These are phyloP conservation scores for Ganaspis brasiliensis DNA, from an alignment of 2,888 invertebrate species.

Conservation along the genomic window DNA sequence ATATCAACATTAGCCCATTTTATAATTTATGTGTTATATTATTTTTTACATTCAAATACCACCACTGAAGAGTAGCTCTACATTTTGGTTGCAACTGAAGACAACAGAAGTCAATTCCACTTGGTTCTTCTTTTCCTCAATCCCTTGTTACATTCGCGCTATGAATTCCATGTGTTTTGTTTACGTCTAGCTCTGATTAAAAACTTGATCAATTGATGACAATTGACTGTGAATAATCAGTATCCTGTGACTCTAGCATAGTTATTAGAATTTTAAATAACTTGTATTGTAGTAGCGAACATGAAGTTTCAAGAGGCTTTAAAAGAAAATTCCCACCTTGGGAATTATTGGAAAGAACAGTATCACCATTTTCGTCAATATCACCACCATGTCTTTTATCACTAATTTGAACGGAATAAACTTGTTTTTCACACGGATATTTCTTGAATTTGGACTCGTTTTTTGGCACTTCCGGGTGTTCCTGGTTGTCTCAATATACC, in stretches of 20 bases:
- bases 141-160: constrained; percentile 59
- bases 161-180: constrained; percentile 51
- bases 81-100: constrained; percentile 45
- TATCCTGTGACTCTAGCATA: not conserved
- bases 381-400: constrained; percentile 50
- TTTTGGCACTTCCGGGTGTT: constrained; percentile 90
- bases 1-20: constrained; percentile 13
- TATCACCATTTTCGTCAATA: constrained; percentile 42
- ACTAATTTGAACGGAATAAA: constrained; percentile 56
- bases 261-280: constrained; percentile 26
- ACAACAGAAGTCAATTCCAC: constrained; percentile 67
- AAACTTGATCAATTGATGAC: constrained; percentile 46
- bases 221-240: constrained; percentile 14
- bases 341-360: constrained; percentile 1
- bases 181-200: constrained; percentile 47
- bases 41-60: constrained; percentile 49
- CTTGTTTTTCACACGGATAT: constrained; percentile 89
- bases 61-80: not conserved
- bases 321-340: constrained; percentile 43
- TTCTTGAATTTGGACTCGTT: constrained; percentile 95
- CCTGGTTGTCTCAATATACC: constrained; percentile 86
- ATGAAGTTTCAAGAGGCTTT: not conserved
- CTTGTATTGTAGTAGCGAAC: constrained; percentile 2
- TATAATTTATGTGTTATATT: constrained; percentile 37
- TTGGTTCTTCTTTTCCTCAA: constrained; percentile 61